Evolutionary conservation across 2,797 vertebrate species (phyloP).

Genomic region (Molossus alvarezi): DNA sequence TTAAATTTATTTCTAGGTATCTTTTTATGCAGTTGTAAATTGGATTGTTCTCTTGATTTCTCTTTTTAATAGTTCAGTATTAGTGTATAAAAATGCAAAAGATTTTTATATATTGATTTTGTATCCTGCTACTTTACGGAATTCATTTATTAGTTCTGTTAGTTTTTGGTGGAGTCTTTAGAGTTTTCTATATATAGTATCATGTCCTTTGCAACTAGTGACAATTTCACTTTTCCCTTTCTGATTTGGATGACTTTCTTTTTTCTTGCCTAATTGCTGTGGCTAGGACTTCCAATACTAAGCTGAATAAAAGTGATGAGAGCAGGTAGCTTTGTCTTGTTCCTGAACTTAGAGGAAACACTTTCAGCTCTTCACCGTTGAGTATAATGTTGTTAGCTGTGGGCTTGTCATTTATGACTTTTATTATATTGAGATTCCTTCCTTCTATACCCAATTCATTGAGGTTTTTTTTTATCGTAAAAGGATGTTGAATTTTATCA

Average conservation of each 20-base stretch:
- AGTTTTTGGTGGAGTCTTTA: background rate
- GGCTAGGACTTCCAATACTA: background rate
- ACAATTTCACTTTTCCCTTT: background rate
- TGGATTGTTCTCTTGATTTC: background rate
- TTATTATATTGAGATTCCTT: background rate
- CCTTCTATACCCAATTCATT: background rate
- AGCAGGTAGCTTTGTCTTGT: background rate
- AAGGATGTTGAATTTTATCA: background rate
- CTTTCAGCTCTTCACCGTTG: background rate
- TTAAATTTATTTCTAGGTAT: background rate
- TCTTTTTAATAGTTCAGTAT: background rate
- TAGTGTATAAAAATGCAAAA: background rate
- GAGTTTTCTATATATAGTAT: background rate
- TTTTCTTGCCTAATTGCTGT: background rate
- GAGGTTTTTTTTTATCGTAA: background rate
- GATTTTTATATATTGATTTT: constrained; percentile 10
- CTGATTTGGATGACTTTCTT: background rate
- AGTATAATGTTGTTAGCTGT: background rate
- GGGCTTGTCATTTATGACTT: background rate
- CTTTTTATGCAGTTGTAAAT: background rate
- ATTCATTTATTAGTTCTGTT: background rate
- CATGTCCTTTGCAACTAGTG: background rate
- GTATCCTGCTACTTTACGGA: background rate
- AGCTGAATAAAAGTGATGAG: background rate
- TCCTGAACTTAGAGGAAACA: background rate